Evolutionary conservation across 2,888 invertebrate genomes (phyloP).

Genomic region (Ceratothoa steindachneri): DNA sequence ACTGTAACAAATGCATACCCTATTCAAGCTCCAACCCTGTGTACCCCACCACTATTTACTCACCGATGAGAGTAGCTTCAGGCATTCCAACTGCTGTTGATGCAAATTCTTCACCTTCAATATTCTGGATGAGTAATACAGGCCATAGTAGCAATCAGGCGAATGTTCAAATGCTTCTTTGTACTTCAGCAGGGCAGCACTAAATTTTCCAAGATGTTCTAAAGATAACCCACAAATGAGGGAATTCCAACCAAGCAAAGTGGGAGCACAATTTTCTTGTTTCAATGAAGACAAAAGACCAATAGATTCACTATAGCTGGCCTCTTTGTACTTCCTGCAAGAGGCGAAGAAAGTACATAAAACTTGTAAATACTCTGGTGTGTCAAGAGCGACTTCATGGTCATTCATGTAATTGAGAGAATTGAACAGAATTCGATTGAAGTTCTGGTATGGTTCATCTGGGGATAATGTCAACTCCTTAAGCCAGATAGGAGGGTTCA

Average conservation of each 20-base stretch:
- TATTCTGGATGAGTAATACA: conserved; percentile 24
- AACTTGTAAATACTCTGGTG: background rate
- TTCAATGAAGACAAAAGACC: background rate
- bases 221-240: background rate
- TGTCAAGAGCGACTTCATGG: background rate
- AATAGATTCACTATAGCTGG: background rate
- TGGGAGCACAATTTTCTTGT: background rate
- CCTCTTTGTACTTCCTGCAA: background rate
- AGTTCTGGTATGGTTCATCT: background rate
- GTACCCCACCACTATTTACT: too few relatives aligned
- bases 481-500: background rate
- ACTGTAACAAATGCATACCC: too few relatives aligned
- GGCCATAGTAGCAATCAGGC: conserved; percentile 6
- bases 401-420: background rate
- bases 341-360: background rate
- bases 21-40: too few relatives aligned
- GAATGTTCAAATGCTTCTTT: conserved; percentile 20
- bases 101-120: conserved; percentile 4
- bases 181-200: conserved; percentile 13
- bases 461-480: background rate
- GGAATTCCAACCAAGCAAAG: background rate
- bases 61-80: conserved; percentile 27
- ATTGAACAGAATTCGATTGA: background rate
- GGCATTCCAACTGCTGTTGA: conserved; percentile 18
- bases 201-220: conserved; percentile 17